Evolutionary conservation across 2,888 invertebrate genomes (phyloP), one percentile per base, ranked within the genome.

Genomic region (Apotomis capreana): DNA sequence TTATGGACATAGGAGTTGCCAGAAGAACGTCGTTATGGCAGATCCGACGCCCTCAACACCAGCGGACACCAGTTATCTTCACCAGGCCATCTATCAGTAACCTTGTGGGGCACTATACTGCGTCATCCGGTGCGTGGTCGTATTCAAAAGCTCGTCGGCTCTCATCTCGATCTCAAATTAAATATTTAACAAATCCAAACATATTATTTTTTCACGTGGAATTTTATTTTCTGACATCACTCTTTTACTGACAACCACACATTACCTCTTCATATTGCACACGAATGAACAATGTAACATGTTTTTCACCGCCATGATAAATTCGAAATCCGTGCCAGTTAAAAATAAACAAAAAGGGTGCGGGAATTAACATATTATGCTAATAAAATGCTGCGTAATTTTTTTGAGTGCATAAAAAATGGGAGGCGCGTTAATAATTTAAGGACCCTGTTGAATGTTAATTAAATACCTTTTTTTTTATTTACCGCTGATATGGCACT

Each of bases 331-430:
- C 36, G 26, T 54, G 59, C 52, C n/a, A 37, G 51, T 52, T 57
- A 58, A 71, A 71, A 71, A 59, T 68, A 37, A 61, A 61, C 60
- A 36, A 61, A 67, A 70, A 61, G 57, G 67, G 71, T 36, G 13
- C 40, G 44, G 54, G 71, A 59, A 62, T 71, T 71, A 71, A 62
- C 68, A 71, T 68, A 68, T 68, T 71, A 71, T 68, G 71, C 26
- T 58, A 71, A 71, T 68, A 68, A 68, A 68, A 65, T 61, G 51
- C 51, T 51, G 58, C 40, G 61, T 59, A 15, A 44, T 70, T 70
- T 67, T 70, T 67, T 64, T n/a, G 61, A 61, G 37, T 67, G 61
- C 55, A 71, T 40, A 57, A 71, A 65, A 64, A 62, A 71, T 10
- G 37, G 55, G 67, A n/a, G 26, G 15, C 62, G 62, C 67, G 62